Evolutionary conservation across 2,888 invertebrate genomes (phyloP).

Genomic region (Melitaea athalia): DNA sequence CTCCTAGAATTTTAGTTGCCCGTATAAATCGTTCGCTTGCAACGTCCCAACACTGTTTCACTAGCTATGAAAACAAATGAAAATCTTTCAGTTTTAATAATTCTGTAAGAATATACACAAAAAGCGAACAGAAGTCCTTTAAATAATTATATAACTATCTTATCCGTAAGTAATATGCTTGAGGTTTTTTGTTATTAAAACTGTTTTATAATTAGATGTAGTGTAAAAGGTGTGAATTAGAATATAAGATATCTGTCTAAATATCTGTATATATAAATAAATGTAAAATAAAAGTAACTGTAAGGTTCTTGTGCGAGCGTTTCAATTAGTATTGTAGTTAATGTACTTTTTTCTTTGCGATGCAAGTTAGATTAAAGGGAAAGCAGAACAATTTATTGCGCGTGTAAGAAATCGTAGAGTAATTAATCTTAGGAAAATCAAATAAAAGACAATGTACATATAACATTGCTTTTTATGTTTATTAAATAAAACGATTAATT

Average conservation of each 20-base stretch:
- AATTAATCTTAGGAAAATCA: not conserved
- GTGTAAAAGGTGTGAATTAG: no score
- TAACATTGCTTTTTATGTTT: no score
- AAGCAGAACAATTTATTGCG: slow-evolving; percentile 1
- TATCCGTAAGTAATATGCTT: not conserved
- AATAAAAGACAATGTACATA: no score
- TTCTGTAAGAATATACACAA: not conserved
- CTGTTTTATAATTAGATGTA: no score
- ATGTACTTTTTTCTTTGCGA: no score
- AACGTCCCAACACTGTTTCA: not conserved
- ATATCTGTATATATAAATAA: no score
- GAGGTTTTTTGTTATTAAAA: no score
- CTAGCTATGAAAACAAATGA: not conserved
- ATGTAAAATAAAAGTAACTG: no score
- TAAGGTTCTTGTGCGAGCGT: no score
- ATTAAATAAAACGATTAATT: no score
- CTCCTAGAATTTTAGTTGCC: slow-evolving; percentile 11
- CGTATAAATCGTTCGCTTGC: slow-evolving; percentile 8
- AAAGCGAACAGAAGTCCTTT: not conserved
- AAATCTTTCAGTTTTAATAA: not conserved
- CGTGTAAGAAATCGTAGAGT: slow-evolving; percentile 11
- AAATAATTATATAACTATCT: not conserved
- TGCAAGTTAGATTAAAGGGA: slow-evolving; percentile 7
- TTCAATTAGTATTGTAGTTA: no score
- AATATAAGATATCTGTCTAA: no score